These are phyloP conservation scores for Meles meles DNA, from an alignment of 2,113 vertebrate genomes.

Conservation along the genomic window DNA sequence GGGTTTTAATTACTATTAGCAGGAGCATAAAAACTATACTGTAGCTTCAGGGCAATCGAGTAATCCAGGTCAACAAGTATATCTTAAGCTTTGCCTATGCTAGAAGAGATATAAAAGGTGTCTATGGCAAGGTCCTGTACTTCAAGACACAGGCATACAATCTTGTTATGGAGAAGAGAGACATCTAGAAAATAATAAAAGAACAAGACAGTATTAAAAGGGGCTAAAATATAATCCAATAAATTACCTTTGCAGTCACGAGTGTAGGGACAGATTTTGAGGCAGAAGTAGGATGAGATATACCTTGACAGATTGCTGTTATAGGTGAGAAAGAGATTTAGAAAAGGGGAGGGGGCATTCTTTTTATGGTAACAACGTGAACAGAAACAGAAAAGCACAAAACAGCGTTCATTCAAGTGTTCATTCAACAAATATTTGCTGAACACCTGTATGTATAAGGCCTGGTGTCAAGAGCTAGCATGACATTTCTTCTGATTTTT, in stretches of 20 bases:
- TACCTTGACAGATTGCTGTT: neutral
- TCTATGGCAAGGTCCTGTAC: neutral
- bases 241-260: neutral
- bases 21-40: neutral
- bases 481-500: constrained; percentile 11
- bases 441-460: constrained; percentile 7
- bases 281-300: neutral
- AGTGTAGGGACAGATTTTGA: neutral
- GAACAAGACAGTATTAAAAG: neutral
- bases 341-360: neutral
- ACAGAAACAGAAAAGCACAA: neutral
- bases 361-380: neutral
- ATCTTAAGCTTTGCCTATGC: neutral
- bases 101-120: neutral
- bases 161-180: neutral
- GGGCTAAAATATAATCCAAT: neutral
- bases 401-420: constrained; percentile 15
- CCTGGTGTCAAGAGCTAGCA: neutral
- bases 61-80: neutral
- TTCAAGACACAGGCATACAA: neutral
- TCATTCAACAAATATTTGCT: constrained; percentile 58
- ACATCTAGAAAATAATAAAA: neutral
- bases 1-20: constrained; percentile 37
- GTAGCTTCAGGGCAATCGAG: neutral
- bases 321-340: neutral